Base-by-base conservation (phyloP, 2,113 vertebrate species). In the Phycodurus eques region DNA sequence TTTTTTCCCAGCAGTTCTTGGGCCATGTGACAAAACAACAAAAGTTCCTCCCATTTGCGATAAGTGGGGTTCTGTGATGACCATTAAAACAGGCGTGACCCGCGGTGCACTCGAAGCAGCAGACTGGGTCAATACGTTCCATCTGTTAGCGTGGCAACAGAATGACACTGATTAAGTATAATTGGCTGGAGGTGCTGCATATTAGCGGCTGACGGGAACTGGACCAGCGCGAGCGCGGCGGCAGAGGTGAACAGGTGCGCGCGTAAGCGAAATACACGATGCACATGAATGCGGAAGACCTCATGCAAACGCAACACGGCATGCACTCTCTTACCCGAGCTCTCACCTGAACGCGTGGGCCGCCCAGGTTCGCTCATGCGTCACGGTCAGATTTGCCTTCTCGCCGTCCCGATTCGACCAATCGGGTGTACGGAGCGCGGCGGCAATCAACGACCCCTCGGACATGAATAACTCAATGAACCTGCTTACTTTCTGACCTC, bases 151-250 rank as follows among this genome's bases (percentile, higher is more conserved):
- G 65, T 46, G 68, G 67, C 54, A 9, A 13, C 62, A 22, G 64
- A 65, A 66, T 71, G 51, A 33, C 57, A 60, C 79, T 86, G 77
- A 90, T 85, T 82, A 73, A 77, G 67, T 71, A 63, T 83, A 85
- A 88, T 80, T 78, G 44, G 20, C 64, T 46, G 42, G 8, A 3
- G 39, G 49, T 75, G 49, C 31, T 71, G 74, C 82, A 73, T 74
- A 85, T 78, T 69, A 74, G 62, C 17, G 72, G 53, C 20, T 51
- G 43, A 33, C 59, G 76, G 43, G 59, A 70, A 67, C 4, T 0
- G 27, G 27, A 27, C 27, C 27, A 27, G 27, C 27, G 27, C 27
- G 27, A 27, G 27, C 27, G 35, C 33, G 54, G 64, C 62, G 0
- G 14, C 44, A 27, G 22, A 77, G 83, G 69, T 71, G 69, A 83